Evolutionary conservation across 1,140 invertebrate species (phyloP), one percentile per base, ranked within the genome.

Genomic region (Ips typographus): DNA sequence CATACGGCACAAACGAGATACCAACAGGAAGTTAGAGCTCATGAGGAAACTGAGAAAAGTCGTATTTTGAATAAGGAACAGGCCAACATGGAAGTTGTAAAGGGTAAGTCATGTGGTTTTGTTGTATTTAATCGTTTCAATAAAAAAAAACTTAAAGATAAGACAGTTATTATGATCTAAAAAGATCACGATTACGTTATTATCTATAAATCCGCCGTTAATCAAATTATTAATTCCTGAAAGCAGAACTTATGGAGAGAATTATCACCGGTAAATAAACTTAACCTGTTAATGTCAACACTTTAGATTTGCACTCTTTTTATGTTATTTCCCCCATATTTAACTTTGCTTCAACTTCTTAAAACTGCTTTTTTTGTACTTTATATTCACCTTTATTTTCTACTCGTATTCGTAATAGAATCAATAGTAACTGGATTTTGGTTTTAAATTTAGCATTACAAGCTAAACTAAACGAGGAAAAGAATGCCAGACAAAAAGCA

Each of bases 401-500:
- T 22, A 22, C 22, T 22, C 22, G 22, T 22, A 22, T 22, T 22
- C 22, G 22, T 22, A 22, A 22, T 22, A 22, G 22, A 22, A 22
- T 22, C 22, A 22, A 0, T 22, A 22, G 22, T 22, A 22, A 22
- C 22, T 22, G 22, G 22, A 22, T 22, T 22, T 22, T 22, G 22
- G 22, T 22, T 59, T 43, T 59, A 49, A 49, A 82, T 75, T 75
- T 82, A 94, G 94, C 92, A 56, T 83, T 97, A 68, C 94, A 97
- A 87, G 85, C 86, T 36, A 96, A 96, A 83, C 81, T 96, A 52
- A 95, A 94, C 75, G 94, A 96, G 79, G 94, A 97, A 78, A 95
- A 95, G 78, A 87, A 84, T 55, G 87, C 89, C 0, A 84, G 94
- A 59, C 92, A 95, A 77, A 90, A 91, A 68, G 89, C 92, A 0